Conservation (phyloP, 1,140 invertebrate genomes). For the Solen grandis region DNA sequence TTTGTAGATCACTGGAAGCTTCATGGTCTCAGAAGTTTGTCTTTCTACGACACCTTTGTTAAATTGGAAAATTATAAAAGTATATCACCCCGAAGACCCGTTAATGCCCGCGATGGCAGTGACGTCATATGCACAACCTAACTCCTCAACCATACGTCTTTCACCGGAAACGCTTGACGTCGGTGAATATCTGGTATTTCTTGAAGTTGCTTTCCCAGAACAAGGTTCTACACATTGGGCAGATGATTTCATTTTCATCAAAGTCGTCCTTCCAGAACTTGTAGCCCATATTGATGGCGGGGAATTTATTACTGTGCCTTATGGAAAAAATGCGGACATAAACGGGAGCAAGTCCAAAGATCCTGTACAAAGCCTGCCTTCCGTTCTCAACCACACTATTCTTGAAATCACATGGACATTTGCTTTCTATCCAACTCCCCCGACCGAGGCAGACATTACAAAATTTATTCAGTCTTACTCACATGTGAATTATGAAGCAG, state of each 20-base stretch:
- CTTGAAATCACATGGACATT: not conserved
- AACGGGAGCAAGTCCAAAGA: constrained; percentile 12
- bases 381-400: not conserved
- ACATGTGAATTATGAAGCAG: not conserved
- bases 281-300: constrained; percentile 18
- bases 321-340: not conserved
- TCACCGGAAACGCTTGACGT: not conserved
- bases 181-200: constrained; percentile 11
- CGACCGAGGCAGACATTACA: not conserved
- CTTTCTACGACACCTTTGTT: too few relatives aligned
- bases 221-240: not conserved
- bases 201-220: constrained; percentile 15
- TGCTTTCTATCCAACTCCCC: not conserved
- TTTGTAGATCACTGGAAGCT: too few relatives aligned
- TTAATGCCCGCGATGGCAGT: not conserved
- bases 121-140: not conserved
- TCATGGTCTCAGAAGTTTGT: too few relatives aligned
- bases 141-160: not conserved
- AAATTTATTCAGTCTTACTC: not conserved
- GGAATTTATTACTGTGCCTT: constrained; percentile 7
- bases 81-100: not conserved
- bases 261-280: constrained; percentile 21
- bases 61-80: constrained; percentile 27
- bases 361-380: not conserved
- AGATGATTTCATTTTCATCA: not conserved